These are phyloP conservation scores for Jacana jacana DNA, from an alignment of 2,113 vertebrate genomes.

Conservation along the genomic window DNA sequence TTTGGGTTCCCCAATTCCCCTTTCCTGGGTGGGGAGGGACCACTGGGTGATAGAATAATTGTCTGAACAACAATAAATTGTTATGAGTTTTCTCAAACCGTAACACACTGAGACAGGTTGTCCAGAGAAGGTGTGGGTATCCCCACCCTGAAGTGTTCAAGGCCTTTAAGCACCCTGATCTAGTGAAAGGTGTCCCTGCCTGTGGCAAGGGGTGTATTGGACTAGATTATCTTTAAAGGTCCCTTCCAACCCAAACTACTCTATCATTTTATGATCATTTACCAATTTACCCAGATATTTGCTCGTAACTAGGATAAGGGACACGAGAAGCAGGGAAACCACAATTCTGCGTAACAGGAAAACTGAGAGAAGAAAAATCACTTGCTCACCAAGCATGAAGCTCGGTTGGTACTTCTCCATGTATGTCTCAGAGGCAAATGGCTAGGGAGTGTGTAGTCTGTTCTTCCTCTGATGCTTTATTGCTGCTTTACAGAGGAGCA, in stretches of 20 bases:
- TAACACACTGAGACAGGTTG: background rate
- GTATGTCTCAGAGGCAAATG: background rate
- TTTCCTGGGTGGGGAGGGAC: no score
- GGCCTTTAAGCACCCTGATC: background rate
- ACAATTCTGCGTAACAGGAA: background rate
- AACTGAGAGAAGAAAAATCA: background rate
- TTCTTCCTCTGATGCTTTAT: background rate
- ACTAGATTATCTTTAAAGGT: background rate
- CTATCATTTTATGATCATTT: background rate
- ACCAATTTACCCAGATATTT: background rate
- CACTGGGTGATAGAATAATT: no score
- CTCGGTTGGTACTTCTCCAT: background rate
- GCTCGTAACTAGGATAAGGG: background rate
- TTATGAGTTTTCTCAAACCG: no score
- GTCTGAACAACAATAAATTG: no score
- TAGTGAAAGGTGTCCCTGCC: background rate
- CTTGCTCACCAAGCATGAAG: background rate
- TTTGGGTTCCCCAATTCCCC: no score
- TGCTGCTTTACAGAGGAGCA: background rate
- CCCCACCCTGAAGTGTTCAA: background rate
- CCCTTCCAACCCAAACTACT: background rate
- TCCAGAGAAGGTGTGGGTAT: background rate
- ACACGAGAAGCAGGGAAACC: background rate
- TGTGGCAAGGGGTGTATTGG: background rate
- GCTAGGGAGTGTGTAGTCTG: background rate